Evolutionary conservation across 2,113 vertebrate species (phyloP).

Genomic region (Chionomys nivalis): DNA sequence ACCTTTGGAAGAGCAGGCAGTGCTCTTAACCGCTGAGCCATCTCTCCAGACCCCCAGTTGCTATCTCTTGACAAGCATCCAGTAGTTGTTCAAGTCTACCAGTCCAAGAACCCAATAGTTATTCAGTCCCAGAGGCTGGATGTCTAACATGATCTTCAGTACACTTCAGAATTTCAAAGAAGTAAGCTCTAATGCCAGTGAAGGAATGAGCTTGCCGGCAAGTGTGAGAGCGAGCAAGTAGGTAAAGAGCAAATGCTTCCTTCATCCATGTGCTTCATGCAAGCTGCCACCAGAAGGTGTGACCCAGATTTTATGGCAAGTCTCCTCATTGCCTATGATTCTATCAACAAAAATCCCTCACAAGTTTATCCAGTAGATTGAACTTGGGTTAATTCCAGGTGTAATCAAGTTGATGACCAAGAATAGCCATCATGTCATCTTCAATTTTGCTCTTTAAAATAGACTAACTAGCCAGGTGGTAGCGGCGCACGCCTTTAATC

Average conservation of each 20-base stretch:
- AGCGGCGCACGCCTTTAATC: too few relatives aligned
- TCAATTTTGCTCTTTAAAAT: conserved; percentile 20
- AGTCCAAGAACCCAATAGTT: background rate
- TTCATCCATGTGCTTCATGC: background rate
- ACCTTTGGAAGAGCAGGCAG: too few relatives aligned
- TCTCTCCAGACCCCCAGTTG: too few relatives aligned
- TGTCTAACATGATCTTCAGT: background rate
- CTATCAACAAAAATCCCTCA: background rate
- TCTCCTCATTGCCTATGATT: background rate
- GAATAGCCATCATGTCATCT: background rate
- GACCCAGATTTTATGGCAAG: background rate
- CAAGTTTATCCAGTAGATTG: background rate
- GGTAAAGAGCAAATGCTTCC: background rate
- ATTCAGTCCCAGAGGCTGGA: background rate
- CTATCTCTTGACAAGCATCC: background rate
- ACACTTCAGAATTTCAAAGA: background rate
- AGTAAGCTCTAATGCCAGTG: background rate
- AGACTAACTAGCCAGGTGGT: background rate
- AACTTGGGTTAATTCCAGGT: background rate
- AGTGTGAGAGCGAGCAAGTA: background rate
- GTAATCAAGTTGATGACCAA: background rate
- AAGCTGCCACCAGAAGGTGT: background rate
- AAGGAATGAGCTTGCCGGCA: background rate
- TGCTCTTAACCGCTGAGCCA: too few relatives aligned
- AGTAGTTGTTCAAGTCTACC: background rate